These are phyloP conservation scores for Nephila pilipes DNA, from an alignment of 1,140 invertebrate genomes.

Conservation along the genomic window DNA sequence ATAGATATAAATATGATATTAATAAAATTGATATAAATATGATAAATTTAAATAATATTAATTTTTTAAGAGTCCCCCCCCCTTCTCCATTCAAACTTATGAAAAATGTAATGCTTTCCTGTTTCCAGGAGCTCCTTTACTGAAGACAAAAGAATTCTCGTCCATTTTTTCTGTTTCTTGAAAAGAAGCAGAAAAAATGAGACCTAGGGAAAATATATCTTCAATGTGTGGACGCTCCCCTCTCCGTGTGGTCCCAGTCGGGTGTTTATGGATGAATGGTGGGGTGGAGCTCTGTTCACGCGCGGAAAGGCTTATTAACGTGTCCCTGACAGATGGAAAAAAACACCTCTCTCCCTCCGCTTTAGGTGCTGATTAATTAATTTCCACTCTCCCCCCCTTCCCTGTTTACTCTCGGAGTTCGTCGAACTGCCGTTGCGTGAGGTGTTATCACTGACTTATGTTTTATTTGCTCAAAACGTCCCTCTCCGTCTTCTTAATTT, in stretches of 20 bases:
- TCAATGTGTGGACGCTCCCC: neutral
- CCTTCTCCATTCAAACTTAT: no score
- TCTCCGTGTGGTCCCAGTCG: neutral
- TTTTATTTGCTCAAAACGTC: constrained; percentile 4
- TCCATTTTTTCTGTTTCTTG: no score
- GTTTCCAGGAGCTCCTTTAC: no score
- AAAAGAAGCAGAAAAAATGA: neutral
- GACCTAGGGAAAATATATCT: neutral
- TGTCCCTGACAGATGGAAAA: constrained; percentile 12
- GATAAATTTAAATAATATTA: no score
- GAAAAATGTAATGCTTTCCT: no score
- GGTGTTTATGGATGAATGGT: neutral
- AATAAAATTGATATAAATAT: no score
- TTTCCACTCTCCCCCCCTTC: neutral
- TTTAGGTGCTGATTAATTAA: constrained; percentile 41
- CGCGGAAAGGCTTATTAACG: constrained; percentile 34
- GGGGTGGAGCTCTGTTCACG: neutral
- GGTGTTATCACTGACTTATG: neutral
- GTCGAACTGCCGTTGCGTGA: constrained; percentile 5
- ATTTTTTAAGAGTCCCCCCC: no score
- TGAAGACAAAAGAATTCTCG: no score
- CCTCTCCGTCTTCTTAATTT: neutral
- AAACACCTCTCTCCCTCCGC: neutral
- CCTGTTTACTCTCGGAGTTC: constrained; percentile 9
- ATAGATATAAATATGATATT: no score